Conservation (phyloP, 2,797 vertebrate genomes). For the Pseudopleuronectes americanus region DNA sequence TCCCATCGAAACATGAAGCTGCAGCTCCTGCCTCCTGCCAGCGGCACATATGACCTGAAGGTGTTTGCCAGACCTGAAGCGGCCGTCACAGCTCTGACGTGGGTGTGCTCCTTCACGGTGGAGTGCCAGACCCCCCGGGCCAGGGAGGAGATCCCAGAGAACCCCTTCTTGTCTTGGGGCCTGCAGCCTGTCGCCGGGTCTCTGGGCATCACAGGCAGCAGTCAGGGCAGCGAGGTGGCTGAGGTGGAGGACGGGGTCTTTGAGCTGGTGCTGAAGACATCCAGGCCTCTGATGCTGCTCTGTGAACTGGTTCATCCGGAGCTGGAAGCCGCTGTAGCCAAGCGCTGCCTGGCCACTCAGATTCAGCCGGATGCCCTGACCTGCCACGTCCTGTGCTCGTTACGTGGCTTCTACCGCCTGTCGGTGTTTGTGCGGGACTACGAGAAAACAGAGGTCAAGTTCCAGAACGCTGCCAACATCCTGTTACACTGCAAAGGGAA, state of each 20-base stretch:
- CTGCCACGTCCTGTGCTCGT: constrained; percentile 81
- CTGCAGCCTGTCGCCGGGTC: constrained; percentile 69
- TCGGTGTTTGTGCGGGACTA: constrained; percentile 85
- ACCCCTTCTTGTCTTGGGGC: constrained; percentile 86
- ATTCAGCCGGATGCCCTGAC: constrained; percentile 78
- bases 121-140: constrained; percentile 72
- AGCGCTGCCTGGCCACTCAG: constrained; percentile 84
- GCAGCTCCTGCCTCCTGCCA: constrained; percentile 77
- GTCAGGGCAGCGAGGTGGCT: constrained; percentile 66
- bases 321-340: constrained; percentile 70
- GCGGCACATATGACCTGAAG: constrained; percentile 83
- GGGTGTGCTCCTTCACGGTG: constrained; percentile 87
- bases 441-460: constrained; percentile 66
- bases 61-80: constrained; percentile 80
- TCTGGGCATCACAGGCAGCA: constrained; percentile 78
- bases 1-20: constrained; percentile 80
- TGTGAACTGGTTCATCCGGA: constrained; percentile 81
- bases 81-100: constrained; percentile 68
- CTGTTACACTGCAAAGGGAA: constrained; percentile 78
- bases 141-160: constrained; percentile 81
- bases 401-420: constrained; percentile 82
- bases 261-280: constrained; percentile 76
- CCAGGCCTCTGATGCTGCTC: constrained; percentile 74
- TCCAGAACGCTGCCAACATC: constrained; percentile 85
- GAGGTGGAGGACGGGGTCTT: constrained; percentile 70